Evolutionary conservation across 2,888 invertebrate genomes (phyloP).

Genomic region (Allygus modestus): DNA sequence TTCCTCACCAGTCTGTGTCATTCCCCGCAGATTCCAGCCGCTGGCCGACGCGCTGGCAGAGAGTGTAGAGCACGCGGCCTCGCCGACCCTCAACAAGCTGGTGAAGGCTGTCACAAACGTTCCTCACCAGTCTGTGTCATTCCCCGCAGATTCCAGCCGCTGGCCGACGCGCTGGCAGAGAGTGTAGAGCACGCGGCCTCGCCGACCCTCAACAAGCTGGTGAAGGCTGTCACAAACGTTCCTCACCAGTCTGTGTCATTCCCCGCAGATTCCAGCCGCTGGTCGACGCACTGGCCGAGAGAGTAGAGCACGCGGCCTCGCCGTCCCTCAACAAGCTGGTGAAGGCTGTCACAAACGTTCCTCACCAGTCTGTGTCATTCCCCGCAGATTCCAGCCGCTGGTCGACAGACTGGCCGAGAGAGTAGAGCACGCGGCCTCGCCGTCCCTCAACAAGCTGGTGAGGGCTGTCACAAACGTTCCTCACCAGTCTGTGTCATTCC

Average conservation of each 20-base stretch:
- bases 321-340: conserved; percentile 76
- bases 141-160: conserved; percentile 77
- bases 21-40: conserved; percentile 76
- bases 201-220: conserved; percentile 72
- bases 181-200: conserved; percentile 69
- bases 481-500: conserved; percentile 76
- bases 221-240: too few relatives aligned
- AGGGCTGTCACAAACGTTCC: too few relatives aligned
- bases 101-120: too few relatives aligned
- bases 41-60: conserved; percentile 76
- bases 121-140: conserved; percentile 77
- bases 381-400: conserved; percentile 77
- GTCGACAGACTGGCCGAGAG: conserved; percentile 76
- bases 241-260: too few relatives aligned
- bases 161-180: conserved; percentile 76
- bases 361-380: conserved; percentile 77
- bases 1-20: too few relatives aligned
- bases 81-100: conserved; percentile 75
- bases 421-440: conserved; percentile 69
- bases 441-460: conserved; percentile 76
- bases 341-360: too few relatives aligned
- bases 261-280: conserved; percentile 76
- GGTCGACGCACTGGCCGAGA: conserved; percentile 76
- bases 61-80: conserved; percentile 68
- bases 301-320: conserved; percentile 69